phyloP scores from a whole-genome alignment of 2,113 vertebrate genomes.

The Salminus brasiliensis region DNA sequence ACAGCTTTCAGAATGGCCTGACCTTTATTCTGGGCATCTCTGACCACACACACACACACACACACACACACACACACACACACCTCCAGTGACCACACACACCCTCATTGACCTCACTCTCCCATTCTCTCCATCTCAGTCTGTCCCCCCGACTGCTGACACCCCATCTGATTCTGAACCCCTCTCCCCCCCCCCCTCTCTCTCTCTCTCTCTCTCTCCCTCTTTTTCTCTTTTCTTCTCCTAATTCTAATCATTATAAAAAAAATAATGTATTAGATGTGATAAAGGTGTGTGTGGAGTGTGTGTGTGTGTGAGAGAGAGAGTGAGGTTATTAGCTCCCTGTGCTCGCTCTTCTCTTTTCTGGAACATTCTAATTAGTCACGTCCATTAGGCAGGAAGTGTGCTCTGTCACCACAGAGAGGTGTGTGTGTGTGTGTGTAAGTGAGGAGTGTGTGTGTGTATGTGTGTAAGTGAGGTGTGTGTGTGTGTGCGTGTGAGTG shows the following conservation, averaged over 20 bases:
- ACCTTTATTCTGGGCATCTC: neutral
- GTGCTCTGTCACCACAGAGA: slow-evolving; percentile 44
- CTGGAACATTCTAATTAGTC: slow-evolving; percentile 56
- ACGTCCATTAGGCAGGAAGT: slow-evolving; percentile 53
- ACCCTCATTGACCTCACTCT: too few relatives aligned
- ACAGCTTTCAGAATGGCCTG: neutral
- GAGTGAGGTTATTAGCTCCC: slow-evolving; percentile 40
- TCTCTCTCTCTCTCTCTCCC: neutral
- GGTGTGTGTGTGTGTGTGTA: neutral
- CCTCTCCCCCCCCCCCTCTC: neutral
- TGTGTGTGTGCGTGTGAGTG: too few relatives aligned
- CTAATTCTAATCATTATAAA: too few relatives aligned
- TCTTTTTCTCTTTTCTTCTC: neutral
- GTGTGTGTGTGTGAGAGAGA: neutral
- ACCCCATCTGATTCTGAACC: too few relatives aligned
- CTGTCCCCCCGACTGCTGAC: too few relatives aligned
- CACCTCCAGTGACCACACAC: neutral
- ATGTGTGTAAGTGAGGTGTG: neutral
- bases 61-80: slow-evolving; percentile 12
- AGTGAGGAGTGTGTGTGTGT: too few relatives aligned
- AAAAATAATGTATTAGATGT: too few relatives aligned
- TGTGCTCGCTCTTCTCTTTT: slow-evolving; percentile 42
- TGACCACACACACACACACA: too few relatives aligned
- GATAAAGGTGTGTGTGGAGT: too few relatives aligned
- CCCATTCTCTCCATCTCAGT: too few relatives aligned